Base-by-base conservation (phyloP, 2,797 vertebrate species). In the Crenichthys baileyi region DNA sequence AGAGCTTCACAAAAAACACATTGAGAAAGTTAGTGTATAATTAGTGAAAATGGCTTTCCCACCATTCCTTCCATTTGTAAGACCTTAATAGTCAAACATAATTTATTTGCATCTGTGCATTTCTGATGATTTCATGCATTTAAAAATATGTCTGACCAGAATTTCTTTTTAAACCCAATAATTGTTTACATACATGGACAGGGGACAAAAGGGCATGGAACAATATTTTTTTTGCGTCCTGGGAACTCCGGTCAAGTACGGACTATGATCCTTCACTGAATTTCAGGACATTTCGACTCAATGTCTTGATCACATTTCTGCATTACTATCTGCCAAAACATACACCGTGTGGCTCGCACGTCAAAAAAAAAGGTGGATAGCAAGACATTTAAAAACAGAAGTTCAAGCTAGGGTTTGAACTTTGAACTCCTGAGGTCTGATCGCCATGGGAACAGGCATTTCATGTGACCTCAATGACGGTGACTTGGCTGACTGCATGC, bases 351-450 rank as follows among this genome's bases (percentile, higher is more conserved):
- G 12, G 76, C 26, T n/a, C 36, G 56, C 11, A 12, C 31, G 2
- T 22, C 53, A 51, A 83, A 24, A 73, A 36, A 51, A 81, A 36
- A 68, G 18, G 7, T 73, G 26, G 11, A 71, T 15, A 20, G 5
- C 44, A 44, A 50, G 72, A 79, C 58, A 70, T 4, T 15, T 22
- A 2, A 56, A 71, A 61, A 75, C 29, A 16, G 41, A 3, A 73
- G 67, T 84, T 68, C 84, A 36, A 72, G 68, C 2, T 15, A 60
- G 56, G 56, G 39, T 67, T 15, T 79, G 84, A 89, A 87, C 90
- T 72, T 80, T 91, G 76, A 90, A 78, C 90, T 83, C 60, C 13
- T 31, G 13, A 68, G 24, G 85, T 79, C 89, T 71, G n/a, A 82
- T 81, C 72, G 79, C 78, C 84, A 81, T 88, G 91, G 79, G 80